A percentile compares a stretch with the other conserved stretches of the same genome.
Evolutionary conservation across 1,140 invertebrate genomes (phyloP).

Genomic region (Leptinotarsa defecta): DNA sequence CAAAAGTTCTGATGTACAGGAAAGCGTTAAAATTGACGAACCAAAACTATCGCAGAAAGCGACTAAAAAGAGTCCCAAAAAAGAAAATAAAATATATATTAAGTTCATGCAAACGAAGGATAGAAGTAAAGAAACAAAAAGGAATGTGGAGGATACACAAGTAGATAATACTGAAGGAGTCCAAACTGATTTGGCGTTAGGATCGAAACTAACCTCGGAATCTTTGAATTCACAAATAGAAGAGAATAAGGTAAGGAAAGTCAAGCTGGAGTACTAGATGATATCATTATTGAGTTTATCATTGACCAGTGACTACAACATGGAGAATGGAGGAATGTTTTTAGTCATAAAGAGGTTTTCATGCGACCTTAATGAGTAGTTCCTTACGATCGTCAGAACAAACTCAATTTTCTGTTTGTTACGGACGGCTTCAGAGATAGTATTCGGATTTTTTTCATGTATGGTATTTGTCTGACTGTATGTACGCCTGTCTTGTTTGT

Average conservation of each 20-base stretch:
- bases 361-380: no score
- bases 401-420: no score
- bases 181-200: slow-evolving; percentile 21
- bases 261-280: no score
- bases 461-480: no score
- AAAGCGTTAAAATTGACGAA: neutral
- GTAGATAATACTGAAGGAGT: slow-evolving; percentile 21
- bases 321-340: no score
- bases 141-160: slow-evolving; percentile 22
- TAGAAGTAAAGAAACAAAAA: neutral
- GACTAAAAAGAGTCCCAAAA: slow-evolving; percentile 1
- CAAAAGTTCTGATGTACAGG: neutral
- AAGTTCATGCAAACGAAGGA: slow-evolving; percentile 30
- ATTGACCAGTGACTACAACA: no score
- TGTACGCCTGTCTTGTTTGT: no score
- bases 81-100: slow-evolving; percentile 32
- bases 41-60: neutral
- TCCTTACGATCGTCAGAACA: no score
- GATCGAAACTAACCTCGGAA: slow-evolving; percentile 6
- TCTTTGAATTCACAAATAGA: slow-evolving; percentile 2
- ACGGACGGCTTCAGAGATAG: no score
- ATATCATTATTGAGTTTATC: no score
- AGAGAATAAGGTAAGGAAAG: neutral
- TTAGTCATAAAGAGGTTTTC: no score
- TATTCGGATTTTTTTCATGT: no score